Evolutionary conservation across 2,113 vertebrate species (phyloP).

Genomic region (Nicator chloris): DNA sequence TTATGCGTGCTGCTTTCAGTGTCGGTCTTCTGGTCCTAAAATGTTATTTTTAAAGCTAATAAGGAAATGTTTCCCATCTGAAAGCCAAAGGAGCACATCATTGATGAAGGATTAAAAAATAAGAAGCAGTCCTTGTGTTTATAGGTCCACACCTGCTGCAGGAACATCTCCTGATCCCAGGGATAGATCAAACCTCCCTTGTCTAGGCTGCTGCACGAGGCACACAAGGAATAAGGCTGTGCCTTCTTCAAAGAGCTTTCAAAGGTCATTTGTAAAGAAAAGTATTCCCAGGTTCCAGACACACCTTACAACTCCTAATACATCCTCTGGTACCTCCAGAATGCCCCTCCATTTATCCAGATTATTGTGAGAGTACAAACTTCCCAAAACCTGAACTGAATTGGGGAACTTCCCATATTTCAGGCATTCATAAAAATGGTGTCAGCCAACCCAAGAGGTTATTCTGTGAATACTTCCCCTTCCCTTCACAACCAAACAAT

Average conservation of each 20-base stretch:
- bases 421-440: background rate
- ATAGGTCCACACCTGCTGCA: background rate
- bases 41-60: background rate
- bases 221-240: background rate
- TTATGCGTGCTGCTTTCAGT: background rate
- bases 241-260: background rate
- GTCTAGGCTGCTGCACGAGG: background rate
- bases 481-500: background rate
- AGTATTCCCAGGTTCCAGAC: background rate
- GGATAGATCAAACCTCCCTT: background rate
- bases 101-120: background rate
- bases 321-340: background rate
- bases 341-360: background rate
- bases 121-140: background rate
- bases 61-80: background rate
- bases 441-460: background rate
- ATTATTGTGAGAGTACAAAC: background rate
- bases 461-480: background rate
- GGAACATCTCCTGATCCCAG: background rate
- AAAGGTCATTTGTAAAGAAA: background rate
- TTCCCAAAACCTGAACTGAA: background rate
- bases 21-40: background rate
- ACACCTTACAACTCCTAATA: background rate
- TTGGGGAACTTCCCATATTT: background rate
- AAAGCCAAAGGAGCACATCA: background rate